Base-by-base conservation (phyloP, 1,140 invertebrate species). In the Melanaphis sacchari region DNA sequence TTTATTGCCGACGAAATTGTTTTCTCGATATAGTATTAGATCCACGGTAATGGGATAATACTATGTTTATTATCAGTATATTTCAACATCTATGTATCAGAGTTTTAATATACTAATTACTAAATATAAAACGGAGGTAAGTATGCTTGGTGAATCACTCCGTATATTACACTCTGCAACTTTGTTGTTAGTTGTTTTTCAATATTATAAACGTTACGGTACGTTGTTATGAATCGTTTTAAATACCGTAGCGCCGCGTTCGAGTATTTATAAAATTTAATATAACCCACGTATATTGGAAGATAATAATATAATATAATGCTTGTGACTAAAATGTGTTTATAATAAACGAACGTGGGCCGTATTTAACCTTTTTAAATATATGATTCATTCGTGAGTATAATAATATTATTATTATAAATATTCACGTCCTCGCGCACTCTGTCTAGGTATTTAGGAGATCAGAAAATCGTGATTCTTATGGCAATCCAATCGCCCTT, bases 351-450 rank as follows among this genome's bases (percentile, higher is more conserved):
- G 38, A 24, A 84, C 82, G 82, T 84, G 82, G 82, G 82, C 11
- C 38, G 82, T 84, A 84, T 40, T 84, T 54, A 89, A 54, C 88
- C 46, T 89, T 54, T 49, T 54, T 54, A 89, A 76, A n/a, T 76
- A 89, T 89, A 52, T 54, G 49, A 89, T 52, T 54, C 49, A 89
- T 54, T 52, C 6, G n/a, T 52, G n/a, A 49, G 40, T 49, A 76
- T 76, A n/a, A 76, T 76, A 76, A n/a, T 76, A n/a, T 11, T 76
- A 66, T 66, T 66, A n/a, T n/a, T 66, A 66, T 88, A 52, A 52
- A 84, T 84, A 84, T 84, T 43, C 84, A 18, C 31, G 41, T 43
- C 41, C 40, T 24, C 59, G 24, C 38, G 11, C 59, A 38, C 8
- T 84, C 38, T 40, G 40, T 41, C 82, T 38, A 15, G 38, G 22